Base-by-base conservation (phyloP, 2,888 invertebrate genomes). In the Junonia oenone region DNA sequence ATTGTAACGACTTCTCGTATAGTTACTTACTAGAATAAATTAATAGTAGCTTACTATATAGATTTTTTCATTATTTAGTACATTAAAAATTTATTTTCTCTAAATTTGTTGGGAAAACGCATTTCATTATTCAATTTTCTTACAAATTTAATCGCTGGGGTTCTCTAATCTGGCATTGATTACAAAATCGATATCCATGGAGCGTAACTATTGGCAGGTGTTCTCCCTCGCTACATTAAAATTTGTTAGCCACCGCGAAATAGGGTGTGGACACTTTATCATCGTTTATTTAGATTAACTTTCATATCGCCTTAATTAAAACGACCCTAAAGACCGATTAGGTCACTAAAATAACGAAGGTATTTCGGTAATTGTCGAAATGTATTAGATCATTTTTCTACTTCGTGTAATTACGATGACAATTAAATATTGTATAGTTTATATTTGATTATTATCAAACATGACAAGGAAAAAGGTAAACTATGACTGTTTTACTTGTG, bases 81-180 rank as follows among this genome's bases (percentile, higher is more conserved):
- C n/a, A n/a, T n/a, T n/a, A n/a, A n/a, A n/a, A n/a, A n/a, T n/a
- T n/a, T n/a, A n/a, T n/a, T n/a, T n/a, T n/a, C n/a, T n/a, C n/a
- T n/a, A n/a, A n/a, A n/a, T n/a, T n/a, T n/a, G n/a, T n/a, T n/a
- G n/a, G n/a, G n/a, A n/a, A n/a, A n/a, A n/a, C 33, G 19, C 6
- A 45, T 35, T 46, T 50, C 2, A 51, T 29, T 46, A 29, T 14
- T 15, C 74, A 75, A 76, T 73, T 77, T 33, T 33, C 31, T 33
- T 33, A 33, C 4, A 33, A n/a, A 33, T 33, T 33, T 66, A 66
- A 45, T 43, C 61, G 48, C 50, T 37, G 66, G 65, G 68, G 72
- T 67, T 74, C 73, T 77, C 75, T 81, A 83, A 84, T 81, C 79
- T 72, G 75, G 73, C 68, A 80, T 82, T 87, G 78, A 87, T 87